A percentile compares a stretch with the other conserved stretches of the same genome.
Evolutionary conservation across 2,888 invertebrate genomes (phyloP).

Genomic region (Oligia latruncula): DNA sequence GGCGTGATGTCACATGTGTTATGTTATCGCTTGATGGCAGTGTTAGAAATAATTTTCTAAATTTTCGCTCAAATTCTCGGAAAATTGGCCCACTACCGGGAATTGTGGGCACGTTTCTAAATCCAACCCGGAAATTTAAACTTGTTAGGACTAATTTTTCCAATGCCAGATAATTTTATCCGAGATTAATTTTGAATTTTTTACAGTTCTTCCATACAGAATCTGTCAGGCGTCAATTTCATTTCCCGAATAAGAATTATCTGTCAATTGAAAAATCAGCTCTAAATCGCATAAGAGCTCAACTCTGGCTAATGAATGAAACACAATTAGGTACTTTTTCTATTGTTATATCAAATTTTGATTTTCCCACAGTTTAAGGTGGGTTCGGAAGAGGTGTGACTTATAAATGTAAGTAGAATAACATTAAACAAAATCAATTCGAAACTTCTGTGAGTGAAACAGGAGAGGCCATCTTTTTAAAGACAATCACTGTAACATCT

Average conservation of each 20-base stretch:
- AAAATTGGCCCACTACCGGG: neutral
- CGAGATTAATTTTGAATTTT: neutral
- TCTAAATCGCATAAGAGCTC: neutral
- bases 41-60: neutral
- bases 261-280: neutral
- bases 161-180: neutral
- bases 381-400: neutral
- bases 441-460: neutral
- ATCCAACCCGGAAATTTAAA: neutral
- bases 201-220: neutral
- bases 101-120: neutral
- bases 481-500: neutral
- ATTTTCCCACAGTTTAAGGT: no score
- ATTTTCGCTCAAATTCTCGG: neutral
- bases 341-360: no score
- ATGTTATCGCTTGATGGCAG: neutral
- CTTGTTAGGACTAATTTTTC: neutral
- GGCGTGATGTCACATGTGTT: neutral
- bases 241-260: no score
- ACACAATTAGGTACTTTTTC: no score
- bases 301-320: no score
- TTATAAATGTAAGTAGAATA: neutral
- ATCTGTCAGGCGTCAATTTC: no score
- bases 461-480: neutral
- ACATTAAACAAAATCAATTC: neutral